Base-by-base conservation (phyloP, 2,797 vertebrate genomes). In the Helicolenus hilgendorfi region DNA sequence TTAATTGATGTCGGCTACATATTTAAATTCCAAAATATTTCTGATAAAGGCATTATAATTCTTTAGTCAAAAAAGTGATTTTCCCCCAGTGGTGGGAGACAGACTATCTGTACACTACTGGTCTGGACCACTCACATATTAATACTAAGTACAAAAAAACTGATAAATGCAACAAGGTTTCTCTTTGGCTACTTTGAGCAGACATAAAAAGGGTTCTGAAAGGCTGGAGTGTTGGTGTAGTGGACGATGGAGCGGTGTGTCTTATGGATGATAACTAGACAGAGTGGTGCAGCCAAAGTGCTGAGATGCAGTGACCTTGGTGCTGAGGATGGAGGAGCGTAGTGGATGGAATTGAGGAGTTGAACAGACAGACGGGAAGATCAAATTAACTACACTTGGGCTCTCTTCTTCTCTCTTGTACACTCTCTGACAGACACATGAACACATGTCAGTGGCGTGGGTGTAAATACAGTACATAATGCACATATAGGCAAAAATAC, bases 271-370 rank as follows among this genome's bases (percentile, higher is more conserved):
- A 81, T 55, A 78, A 76, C 67, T 24, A 56, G 77, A 72, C 65
- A 27, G 71, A 65, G 72, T 2, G 33, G 7, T 53, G 80, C 31
- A 31, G 36, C 15, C 8, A n/a, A 29, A 45, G 72, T 26, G 22
- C 78, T 77, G 80, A 78, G 76, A 53, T 72, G 81, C 81, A 55
- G 80, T 87, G 93, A 94, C 92, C 87, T 90, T 81, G 89, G 74
- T 26, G 73, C 64, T 62, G 63, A 81, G 53, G 72, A 84, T 56
- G 73, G 80, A 69, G 72, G 84, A 81, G 77, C 9, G n/a, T 27
- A 81, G 65, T 59, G 77, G 80, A 83, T n/a, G 53, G 38, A 81
- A 74, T 4, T 38, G 87, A 89, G 63, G 81, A 83, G 55, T 71
- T 85, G 75, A 74, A 72, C 62, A 29, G 84, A 79, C 67, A 58